Evolutionary conservation across 2,888 invertebrate genomes (phyloP).

Genomic region (Laothoe populi): DNA sequence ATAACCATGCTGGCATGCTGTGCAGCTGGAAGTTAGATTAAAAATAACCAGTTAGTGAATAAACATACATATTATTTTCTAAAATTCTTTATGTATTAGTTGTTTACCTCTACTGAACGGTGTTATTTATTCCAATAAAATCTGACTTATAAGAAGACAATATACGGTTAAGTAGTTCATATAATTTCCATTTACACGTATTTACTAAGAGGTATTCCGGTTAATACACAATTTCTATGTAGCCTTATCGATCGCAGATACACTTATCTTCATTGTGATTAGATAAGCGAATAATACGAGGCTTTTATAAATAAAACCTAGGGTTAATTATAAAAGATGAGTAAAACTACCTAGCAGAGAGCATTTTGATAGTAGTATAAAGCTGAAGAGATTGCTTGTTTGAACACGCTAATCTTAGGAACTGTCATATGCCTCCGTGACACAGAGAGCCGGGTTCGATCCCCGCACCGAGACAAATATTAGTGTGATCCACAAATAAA

Average conservation of each 20-base stretch:
- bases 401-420: too few species aligned
- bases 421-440: too few species aligned
- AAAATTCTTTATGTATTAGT: background rate
- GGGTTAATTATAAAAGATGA: conserved; percentile 3
- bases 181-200: conserved; percentile 18
- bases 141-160: background rate
- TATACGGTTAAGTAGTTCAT: background rate
- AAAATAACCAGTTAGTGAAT: too few species aligned
- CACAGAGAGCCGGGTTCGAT: too few species aligned
- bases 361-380: too few species aligned
- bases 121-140: background rate
- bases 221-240: conserved; percentile 16
- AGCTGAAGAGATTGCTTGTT: too few species aligned
- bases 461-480: too few species aligned
- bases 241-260: conserved; percentile 26
- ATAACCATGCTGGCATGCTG: too few species aligned
- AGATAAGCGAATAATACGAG: conserved; percentile 20
- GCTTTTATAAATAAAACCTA: background rate
- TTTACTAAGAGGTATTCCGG: conserved; percentile 19
- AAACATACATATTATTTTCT: background rate
- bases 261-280: conserved; percentile 21
- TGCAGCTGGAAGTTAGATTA: too few species aligned
- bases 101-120: too few species aligned
- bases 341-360: background rate
- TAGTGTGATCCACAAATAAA: too few species aligned